phyloP scores from a whole-genome alignment of 2,888 invertebrate genomes.

The Cerceris rybyensis region DNA sequence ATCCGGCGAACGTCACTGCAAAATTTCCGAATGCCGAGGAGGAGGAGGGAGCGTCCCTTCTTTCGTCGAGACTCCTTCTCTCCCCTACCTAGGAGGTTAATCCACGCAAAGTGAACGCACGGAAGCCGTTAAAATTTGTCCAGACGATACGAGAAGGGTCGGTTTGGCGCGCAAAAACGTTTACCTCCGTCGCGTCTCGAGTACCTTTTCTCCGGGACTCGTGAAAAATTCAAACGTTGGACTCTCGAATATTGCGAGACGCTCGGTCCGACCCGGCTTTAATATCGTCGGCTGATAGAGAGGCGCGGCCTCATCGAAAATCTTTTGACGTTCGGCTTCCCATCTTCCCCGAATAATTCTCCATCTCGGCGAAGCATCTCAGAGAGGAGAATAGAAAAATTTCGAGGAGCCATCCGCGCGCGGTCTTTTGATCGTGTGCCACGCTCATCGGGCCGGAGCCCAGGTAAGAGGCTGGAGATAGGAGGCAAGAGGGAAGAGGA shows the following conservation, averaged over 20 bases:
- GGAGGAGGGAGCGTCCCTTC: background rate
- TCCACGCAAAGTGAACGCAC: slow-evolving; percentile 42
- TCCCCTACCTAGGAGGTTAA: slow-evolving; percentile 25
- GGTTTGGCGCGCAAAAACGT: background rate
- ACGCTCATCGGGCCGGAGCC: too few species aligned
- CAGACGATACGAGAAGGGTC: too few species aligned
- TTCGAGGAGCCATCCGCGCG: background rate
- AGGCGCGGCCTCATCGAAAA: slow-evolving; percentile 13
- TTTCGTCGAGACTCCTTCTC: background rate
- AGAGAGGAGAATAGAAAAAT: slow-evolving; percentile 2
- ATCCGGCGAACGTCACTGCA: too few species aligned
- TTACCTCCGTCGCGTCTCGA: background rate
- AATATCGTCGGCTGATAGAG: slow-evolving; percentile 14
- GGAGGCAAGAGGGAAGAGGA: background rate
- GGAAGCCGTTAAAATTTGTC: slow-evolving; percentile 15
- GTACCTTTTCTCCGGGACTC: background rate
- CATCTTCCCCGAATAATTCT: slow-evolving; percentile 13
- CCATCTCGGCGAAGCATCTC: slow-evolving; percentile 20
- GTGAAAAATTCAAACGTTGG: slow-evolving; percentile 19
- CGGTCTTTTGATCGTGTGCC: slow-evolving; percentile 4
- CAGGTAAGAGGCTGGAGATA: background rate
- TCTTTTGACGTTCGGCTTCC: slow-evolving; percentile 31
- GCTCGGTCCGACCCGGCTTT: slow-evolving; percentile 5
- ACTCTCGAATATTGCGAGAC: slow-evolving; percentile 7
- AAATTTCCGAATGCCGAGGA: too few species aligned